Evolutionary conservation across 2,797 vertebrate genomes (phyloP).

Genomic region (Schizopygopsis pylzovi): DNA sequence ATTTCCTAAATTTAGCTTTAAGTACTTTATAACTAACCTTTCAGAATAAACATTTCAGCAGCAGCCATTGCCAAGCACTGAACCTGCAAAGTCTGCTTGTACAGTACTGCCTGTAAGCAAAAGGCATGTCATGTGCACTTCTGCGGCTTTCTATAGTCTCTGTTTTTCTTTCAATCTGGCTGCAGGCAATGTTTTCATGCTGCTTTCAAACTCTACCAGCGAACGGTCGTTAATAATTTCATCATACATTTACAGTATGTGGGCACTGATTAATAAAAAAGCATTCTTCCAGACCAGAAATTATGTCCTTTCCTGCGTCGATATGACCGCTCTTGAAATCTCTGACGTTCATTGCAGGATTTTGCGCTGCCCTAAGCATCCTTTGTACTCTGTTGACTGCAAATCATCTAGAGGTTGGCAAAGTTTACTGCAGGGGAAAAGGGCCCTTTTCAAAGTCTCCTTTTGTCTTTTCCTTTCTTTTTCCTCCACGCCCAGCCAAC

Average conservation of each 20-base stretch:
- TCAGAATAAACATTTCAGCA: neutral
- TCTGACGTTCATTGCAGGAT: conserved; percentile 29
- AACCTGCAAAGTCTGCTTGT: neutral
- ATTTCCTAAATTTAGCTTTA: neutral
- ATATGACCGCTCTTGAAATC: conserved; percentile 18
- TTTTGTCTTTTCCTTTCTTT: conserved; percentile 61
- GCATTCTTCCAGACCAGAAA: neutral
- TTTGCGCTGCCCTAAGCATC: conserved; percentile 43
- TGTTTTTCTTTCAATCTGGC: neutral
- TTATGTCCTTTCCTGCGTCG: neutral
- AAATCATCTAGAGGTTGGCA: conserved; percentile 72
- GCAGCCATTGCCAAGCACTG: neutral
- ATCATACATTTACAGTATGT: neutral
- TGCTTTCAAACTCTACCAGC: neutral
- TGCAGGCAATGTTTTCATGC: neutral
- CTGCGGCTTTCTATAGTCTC: conserved; percentile 11
- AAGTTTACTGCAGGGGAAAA: conserved; percentile 66
- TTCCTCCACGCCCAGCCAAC: conserved; percentile 55
- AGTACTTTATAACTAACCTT: neutral
- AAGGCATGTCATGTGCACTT: conserved; percentile 9
- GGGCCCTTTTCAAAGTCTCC: conserved; percentile 67
- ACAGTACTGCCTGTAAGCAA: conserved; percentile 16
- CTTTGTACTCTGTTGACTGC: conserved; percentile 68
- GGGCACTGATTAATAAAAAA: neutral
- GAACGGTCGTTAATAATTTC: neutral